Percentiles rank a stretch among this genome's conserved stretches.
Evolutionary conservation across 2,113 vertebrate genomes (phyloP).

Genomic region (Anseranas semipalmata): DNA sequence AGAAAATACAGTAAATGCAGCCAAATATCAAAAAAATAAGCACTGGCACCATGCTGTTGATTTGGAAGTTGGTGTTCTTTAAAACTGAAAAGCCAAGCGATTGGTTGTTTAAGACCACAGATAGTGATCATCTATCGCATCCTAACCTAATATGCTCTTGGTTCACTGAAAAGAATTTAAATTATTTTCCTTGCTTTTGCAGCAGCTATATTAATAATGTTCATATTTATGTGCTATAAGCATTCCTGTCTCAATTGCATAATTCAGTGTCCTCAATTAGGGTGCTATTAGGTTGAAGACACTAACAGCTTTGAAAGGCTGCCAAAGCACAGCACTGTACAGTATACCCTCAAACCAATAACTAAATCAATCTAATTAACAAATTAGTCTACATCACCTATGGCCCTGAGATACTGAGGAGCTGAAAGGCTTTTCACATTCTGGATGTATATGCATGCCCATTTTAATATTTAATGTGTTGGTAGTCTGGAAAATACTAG

Average conservation of each 20-base stretch:
- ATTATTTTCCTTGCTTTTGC: neutral
- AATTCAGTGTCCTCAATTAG: neutral
- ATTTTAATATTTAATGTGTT: conserved; percentile 25
- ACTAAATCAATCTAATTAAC: conserved; percentile 6
- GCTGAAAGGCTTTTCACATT: neutral
- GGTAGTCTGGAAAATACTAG: neutral
- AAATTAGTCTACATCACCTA: neutral
- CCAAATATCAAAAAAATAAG: neutral
- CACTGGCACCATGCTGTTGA: neutral
- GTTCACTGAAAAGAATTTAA: neutral
- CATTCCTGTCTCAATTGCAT: neutral
- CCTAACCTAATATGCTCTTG: neutral
- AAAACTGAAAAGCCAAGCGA: neutral
- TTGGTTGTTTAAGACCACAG: neutral
- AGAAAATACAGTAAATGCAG: neutral
- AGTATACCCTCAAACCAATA: neutral
- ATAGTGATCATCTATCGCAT: neutral
- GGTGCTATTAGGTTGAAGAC: neutral
- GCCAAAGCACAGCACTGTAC: neutral
- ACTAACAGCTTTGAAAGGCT: conserved; percentile 4
- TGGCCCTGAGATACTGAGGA: neutral
- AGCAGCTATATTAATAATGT: neutral
- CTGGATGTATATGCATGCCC: neutral
- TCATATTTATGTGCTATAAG: neutral
- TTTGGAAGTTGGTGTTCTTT: neutral